Evolutionary conservation across 1,140 invertebrate genomes (phyloP).

Genomic region (Caenorhabditis remanei): DNA sequence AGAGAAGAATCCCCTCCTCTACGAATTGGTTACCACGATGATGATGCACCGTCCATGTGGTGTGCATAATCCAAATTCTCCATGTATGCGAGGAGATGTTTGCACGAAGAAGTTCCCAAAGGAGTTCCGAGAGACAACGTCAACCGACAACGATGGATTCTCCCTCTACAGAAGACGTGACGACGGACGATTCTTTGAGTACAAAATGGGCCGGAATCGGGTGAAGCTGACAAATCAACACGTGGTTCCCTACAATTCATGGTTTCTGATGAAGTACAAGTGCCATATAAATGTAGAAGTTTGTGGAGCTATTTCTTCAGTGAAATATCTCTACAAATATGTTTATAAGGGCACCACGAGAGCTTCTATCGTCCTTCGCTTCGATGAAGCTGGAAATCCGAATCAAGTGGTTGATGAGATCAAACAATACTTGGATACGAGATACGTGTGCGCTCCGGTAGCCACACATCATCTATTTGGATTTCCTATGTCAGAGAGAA

Average conservation of each 20-base stretch:
- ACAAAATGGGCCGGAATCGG: not conserved
- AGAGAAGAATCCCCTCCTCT: not conserved
- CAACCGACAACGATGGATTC: not conserved
- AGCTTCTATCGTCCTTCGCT: not conserved
- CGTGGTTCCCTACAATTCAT: slow-evolving; percentile 34
- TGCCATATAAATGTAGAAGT: slow-evolving; percentile 33
- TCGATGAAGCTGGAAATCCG: not conserved
- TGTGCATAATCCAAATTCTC: not conserved
- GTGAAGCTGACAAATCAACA: slow-evolving; percentile 2
- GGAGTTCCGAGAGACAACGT: slow-evolving; percentile 18
- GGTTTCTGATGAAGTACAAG: not conserved
- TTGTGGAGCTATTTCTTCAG: not conserved
- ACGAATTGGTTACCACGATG: not conserved
- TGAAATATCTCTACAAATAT: slow-evolving; percentile 55
- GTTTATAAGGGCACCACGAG: slow-evolving; percentile 47
- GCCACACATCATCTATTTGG: slow-evolving; percentile 1
- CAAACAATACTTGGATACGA: slow-evolving; percentile 4
- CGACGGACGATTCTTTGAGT: not conserved
- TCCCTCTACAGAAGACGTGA: slow-evolving; percentile 10
- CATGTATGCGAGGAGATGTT: slow-evolving; percentile 12
- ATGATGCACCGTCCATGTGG: slow-evolving; percentile 54
- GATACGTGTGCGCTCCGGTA: slow-evolving; percentile 44
- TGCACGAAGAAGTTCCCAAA: slow-evolving; percentile 53
- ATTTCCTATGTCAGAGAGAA: slow-evolving; percentile 65
- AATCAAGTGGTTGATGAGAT: slow-evolving; percentile 36